phyloP scores from a whole-genome alignment of 2,888 invertebrate species.

The Chydorus sphaericus region DNA sequence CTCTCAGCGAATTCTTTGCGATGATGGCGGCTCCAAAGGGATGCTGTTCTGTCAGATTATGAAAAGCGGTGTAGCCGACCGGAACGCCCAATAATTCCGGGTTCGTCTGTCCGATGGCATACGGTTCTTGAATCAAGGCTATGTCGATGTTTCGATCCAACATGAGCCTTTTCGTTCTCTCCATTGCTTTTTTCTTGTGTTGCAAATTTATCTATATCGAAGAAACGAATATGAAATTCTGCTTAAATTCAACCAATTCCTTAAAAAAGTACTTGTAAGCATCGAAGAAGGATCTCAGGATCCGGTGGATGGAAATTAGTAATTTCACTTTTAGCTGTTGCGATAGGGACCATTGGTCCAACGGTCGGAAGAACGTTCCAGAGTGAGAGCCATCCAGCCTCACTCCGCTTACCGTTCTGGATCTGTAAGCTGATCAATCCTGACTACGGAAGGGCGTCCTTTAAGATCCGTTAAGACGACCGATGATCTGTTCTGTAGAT shows the following conservation, averaged over 20 bases:
- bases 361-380: background rate
- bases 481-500: background rate
- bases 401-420: background rate
- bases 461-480: background rate
- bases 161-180: background rate
- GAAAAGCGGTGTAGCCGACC: background rate
- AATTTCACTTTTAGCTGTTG: background rate
- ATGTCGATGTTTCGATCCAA: background rate
- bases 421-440: too few relatives aligned
- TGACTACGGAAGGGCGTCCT: background rate
- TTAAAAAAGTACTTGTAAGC: background rate
- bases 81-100: background rate
- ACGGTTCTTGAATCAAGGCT: background rate
- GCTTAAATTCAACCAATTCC: background rate
- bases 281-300: background rate
- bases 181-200: conserved; percentile 3
- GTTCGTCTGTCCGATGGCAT: background rate
- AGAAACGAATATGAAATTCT: background rate
- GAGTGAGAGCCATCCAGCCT: background rate
- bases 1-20: background rate
- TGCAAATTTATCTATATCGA: background rate
- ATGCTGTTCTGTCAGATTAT: background rate
- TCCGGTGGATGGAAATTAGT: background rate
- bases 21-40: background rate
- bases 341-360: background rate